These are phyloP conservation scores for Lymantria dispar DNA, from an alignment of 2,888 invertebrate species.

Conservation along the genomic window DNA sequence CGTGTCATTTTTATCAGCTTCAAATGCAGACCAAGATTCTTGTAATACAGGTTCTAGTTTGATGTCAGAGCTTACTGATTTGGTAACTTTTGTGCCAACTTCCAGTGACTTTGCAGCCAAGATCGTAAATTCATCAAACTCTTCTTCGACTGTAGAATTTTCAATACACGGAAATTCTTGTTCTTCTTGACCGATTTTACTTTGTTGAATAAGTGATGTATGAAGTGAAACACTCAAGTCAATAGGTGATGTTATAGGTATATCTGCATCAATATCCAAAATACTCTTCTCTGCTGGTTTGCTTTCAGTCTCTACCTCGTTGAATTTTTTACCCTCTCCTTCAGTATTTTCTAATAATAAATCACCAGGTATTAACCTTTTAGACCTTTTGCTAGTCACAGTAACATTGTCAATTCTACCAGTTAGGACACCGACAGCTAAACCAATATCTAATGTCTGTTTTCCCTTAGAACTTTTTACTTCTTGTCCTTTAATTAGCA, in stretches of 20 bases:
- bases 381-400: slow-evolving; percentile 79
- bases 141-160: slow-evolving; percentile 64
- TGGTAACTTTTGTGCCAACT: slow-evolving; percentile 78
- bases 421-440: slow-evolving; percentile 93
- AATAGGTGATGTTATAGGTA: slow-evolving; percentile 86
- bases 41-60: slow-evolving; percentile 68
- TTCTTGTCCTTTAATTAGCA: slow-evolving; percentile 90
- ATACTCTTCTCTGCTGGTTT: slow-evolving; percentile 87
- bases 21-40: slow-evolving; percentile 86
- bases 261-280: slow-evolving; percentile 88
- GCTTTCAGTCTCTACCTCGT: slow-evolving; percentile 55
- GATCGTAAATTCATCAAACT: slow-evolving; percentile 89
- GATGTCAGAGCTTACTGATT: slow-evolving; percentile 67
- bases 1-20: slow-evolving; percentile 73
- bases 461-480: slow-evolving; percentile 86
- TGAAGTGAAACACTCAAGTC: slow-evolving; percentile 87
- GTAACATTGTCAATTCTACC: slow-evolving; percentile 91
- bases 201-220: slow-evolving; percentile 76
- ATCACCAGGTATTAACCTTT: slow-evolving; percentile 85
- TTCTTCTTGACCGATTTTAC: slow-evolving; percentile 38
- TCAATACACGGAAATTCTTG: slow-evolving; percentile 24
- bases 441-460: slow-evolving; percentile 91
- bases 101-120: slow-evolving; percentile 89
- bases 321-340: slow-evolving; percentile 32
- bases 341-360: slow-evolving; percentile 85